phyloP scores from a whole-genome alignment of 1,140 invertebrate genomes.

The Bilobella aurantiaca region DNA sequence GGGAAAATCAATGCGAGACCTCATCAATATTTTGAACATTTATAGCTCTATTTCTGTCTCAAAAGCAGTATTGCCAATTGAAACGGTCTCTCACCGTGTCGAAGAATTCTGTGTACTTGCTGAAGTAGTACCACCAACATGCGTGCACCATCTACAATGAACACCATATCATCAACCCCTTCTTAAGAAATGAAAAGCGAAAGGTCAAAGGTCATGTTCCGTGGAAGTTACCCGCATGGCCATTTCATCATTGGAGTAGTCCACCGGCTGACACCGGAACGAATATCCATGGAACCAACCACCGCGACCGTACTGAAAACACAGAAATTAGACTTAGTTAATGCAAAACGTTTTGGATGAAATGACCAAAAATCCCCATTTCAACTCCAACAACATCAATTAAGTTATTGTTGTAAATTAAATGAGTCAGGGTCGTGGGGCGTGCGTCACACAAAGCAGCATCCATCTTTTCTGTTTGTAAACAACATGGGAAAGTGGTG shows the following conservation, averaged over 20 bases:
- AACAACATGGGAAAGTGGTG: too few relatives aligned
- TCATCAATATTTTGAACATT: too few relatives aligned
- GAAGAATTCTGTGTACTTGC: constrained; percentile 89
- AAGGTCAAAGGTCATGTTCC: neutral
- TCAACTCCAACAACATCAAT: too few relatives aligned
- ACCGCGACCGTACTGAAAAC: constrained; percentile 59
- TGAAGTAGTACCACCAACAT: constrained; percentile 95
- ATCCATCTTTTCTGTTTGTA: too few relatives aligned
- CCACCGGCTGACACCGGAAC: constrained; percentile 79
- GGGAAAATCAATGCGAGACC: constrained; percentile 14
- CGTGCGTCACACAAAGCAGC: too few relatives aligned
- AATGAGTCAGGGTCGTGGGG: too few relatives aligned
- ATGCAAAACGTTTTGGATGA: too few relatives aligned
- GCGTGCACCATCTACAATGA: constrained; percentile 69
- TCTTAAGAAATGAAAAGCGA: neutral
- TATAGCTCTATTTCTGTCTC: too few relatives aligned
- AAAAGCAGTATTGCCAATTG: too few relatives aligned
- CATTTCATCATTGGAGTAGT: constrained; percentile 63
- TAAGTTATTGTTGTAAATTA: too few relatives aligned
- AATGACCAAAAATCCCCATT: too few relatives aligned
- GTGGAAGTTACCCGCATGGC: constrained; percentile 61
- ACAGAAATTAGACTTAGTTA: constrained; percentile 30
- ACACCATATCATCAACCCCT: neutral
- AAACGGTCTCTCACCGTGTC: constrained; percentile 88
- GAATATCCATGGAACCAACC: constrained; percentile 54